Conservation (phyloP, 2,888 invertebrate genomes). For the Caenorhabditis sp. region DNA sequence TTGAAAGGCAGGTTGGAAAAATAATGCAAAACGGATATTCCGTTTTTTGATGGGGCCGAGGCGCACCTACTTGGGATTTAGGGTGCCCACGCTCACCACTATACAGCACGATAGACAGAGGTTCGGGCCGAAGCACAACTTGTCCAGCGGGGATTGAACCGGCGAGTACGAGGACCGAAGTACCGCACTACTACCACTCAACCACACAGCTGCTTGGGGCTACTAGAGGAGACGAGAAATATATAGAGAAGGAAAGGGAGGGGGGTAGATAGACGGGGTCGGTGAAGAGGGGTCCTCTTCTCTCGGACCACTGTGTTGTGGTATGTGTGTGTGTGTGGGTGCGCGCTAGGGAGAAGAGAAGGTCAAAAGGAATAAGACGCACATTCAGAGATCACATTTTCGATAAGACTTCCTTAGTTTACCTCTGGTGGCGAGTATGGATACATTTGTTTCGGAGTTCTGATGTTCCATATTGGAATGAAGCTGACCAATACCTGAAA, state of each 20-base stretch:
- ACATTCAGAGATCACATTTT: background rate
- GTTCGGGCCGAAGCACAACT: constrained; percentile 15
- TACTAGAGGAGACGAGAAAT: background rate
- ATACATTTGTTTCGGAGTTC: constrained; percentile 61
- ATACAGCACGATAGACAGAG: background rate
- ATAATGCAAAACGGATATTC: constrained; percentile 1
- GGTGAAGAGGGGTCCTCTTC: background rate
- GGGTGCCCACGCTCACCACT: constrained; percentile 9
- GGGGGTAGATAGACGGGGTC: background rate
- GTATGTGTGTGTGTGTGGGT: background rate
- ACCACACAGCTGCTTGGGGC: background rate
- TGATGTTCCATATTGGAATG: constrained; percentile 52
- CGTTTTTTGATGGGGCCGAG: constrained; percentile 10
- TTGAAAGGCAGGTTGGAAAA: background rate
- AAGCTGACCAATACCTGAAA: constrained; percentile 49
- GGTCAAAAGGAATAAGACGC: background rate
- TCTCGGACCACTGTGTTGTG: background rate
- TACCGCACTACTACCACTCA: constrained; percentile 17
- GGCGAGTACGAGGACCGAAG: constrained; percentile 24
- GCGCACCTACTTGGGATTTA: constrained; percentile 17
- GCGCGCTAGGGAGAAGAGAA: background rate
- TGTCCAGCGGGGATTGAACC: constrained; percentile 16
- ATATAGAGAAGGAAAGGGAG: background rate
- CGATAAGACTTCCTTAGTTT: background rate
- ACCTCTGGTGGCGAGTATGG: constrained; percentile 64